phyloP scores from a whole-genome alignment of 1,140 invertebrate genomes.

The Philaenus spumarius region DNA sequence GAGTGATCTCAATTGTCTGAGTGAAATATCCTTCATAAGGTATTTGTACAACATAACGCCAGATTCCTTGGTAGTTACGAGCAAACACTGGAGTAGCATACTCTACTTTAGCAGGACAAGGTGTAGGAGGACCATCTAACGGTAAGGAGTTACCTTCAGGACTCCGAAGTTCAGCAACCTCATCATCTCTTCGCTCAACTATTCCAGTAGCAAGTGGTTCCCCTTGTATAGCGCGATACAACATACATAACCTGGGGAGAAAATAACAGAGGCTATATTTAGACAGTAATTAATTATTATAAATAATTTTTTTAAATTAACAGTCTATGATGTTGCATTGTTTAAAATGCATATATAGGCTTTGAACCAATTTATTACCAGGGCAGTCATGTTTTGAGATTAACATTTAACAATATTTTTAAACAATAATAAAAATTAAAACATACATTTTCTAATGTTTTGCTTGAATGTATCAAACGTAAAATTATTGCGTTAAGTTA shows the following conservation, averaged over 20 bases:
- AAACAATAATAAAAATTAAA: too few relatives aligned
- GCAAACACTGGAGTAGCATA: slow-evolving; percentile 91
- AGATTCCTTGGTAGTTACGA: slow-evolving; percentile 86
- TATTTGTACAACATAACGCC: slow-evolving; percentile 91
- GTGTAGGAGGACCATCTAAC: slow-evolving; percentile 63
- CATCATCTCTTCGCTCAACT: slow-evolving; percentile 60
- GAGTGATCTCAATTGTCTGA: slow-evolving; percentile 86
- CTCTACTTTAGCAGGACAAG: slow-evolving; percentile 85
- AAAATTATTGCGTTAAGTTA: too few relatives aligned
- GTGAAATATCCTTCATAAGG: slow-evolving; percentile 93
- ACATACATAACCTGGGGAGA: slow-evolving; percentile 61
- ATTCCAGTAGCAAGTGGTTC: slow-evolving; percentile 44
- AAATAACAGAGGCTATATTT: too few relatives aligned
- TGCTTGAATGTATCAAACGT: too few relatives aligned
- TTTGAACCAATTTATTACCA: too few relatives aligned
- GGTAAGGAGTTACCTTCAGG: slow-evolving; percentile 36
- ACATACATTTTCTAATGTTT: too few relatives aligned
- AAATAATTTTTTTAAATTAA: too few relatives aligned
- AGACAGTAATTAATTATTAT: too few relatives aligned
- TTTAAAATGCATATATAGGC: too few relatives aligned
- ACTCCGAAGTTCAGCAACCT: slow-evolving; percentile 36
- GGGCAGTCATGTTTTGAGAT: too few relatives aligned
- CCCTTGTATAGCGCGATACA: slow-evolving; percentile 78
- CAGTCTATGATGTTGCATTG: too few relatives aligned
- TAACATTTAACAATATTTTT: too few relatives aligned